A percentile compares a stretch with the other conserved stretches of the same genome.
Evolutionary conservation across 2,113 vertebrate genomes (phyloP).

Genomic region (Thamnophis sirtalis): DNA sequence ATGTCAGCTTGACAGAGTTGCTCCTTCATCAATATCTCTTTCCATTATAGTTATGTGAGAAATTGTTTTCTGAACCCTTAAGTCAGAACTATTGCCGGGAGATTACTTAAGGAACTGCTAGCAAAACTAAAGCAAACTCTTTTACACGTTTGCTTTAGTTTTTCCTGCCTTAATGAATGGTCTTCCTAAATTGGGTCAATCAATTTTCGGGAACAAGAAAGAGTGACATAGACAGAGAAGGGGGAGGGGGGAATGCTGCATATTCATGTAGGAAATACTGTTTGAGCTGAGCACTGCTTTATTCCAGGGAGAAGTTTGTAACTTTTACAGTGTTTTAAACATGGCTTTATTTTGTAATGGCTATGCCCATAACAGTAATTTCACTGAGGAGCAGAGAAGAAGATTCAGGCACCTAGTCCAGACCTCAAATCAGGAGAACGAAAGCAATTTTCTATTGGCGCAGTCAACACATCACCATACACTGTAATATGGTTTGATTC

Average conservation of each 20-base stretch:
- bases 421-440: background rate
- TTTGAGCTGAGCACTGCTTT: background rate
- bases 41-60: slow-evolving; percentile 18
- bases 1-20: background rate
- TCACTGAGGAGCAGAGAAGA: background rate
- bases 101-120: background rate
- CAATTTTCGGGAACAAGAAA: background rate
- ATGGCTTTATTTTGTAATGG: background rate
- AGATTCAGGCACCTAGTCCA: background rate
- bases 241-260: background rate
- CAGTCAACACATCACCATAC: background rate
- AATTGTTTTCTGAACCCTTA: background rate
- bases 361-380: background rate
- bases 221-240: background rate
- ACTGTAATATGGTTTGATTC: background rate
- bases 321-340: background rate
- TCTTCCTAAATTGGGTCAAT: background rate
- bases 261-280: background rate
- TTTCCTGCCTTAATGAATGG: background rate
- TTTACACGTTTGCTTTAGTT: background rate
- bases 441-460: background rate
- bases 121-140: background rate
- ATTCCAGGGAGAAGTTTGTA: background rate
- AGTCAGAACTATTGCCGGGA: background rate
- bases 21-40: background rate